Conservation (phyloP, 30 jellyfish, hydroid and myxozoan genomes). For the Chrysaora quinquecirrha region DNA sequence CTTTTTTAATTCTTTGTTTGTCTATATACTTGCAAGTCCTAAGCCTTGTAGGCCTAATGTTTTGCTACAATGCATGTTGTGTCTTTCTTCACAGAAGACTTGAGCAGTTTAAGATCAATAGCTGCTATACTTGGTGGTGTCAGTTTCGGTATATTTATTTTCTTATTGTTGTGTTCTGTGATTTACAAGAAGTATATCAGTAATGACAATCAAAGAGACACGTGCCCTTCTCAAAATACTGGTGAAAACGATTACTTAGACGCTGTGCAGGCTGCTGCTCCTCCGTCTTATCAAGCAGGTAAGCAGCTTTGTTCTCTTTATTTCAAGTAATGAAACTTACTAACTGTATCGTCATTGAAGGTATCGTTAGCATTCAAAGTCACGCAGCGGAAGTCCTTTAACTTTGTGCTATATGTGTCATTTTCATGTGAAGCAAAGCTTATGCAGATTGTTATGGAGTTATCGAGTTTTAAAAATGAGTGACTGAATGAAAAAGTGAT, state of each 20-base stretch:
- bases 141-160: constrained; percentile 88
- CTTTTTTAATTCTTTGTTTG: too few species aligned
- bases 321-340: not conserved
- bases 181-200: constrained; percentile 75
- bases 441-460: too few species aligned
- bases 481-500: too few species aligned
- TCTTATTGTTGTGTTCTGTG: constrained; percentile 85
- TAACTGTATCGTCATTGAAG: not conserved
- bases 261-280: constrained; percentile 95
- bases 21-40: too few species aligned
- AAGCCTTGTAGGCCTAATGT: too few species aligned
- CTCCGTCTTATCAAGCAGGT: constrained; percentile 96
- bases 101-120: constrained; percentile 84
- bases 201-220: constrained; percentile 31
- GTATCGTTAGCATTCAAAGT: too few species aligned
- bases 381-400: too few species aligned
- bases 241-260: constrained; percentile 69
- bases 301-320: not conserved
- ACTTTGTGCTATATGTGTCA: too few species aligned
- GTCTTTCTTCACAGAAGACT: constrained; percentile 76
- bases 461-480: too few species aligned
- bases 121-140: constrained; percentile 98
- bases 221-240: constrained; percentile 33
- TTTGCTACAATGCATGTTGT: too few species aligned
- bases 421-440: too few species aligned